Base-by-base conservation (phyloP, 2,797 vertebrate species). In the Scleropages formosus region DNA sequence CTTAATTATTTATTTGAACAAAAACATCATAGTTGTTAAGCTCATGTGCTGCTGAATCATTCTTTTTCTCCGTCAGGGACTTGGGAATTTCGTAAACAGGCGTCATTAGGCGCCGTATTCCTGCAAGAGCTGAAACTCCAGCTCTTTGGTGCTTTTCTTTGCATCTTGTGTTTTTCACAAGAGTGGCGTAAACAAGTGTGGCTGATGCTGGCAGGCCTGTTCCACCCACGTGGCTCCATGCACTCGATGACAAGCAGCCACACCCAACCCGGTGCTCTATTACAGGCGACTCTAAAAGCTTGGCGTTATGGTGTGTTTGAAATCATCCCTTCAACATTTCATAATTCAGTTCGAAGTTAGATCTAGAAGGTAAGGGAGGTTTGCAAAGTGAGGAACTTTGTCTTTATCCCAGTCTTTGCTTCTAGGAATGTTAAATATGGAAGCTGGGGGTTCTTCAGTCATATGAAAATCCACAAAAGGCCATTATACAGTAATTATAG, bases 1-100 rank as follows among this genome's bases (percentile, higher is more conserved):
- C 68, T 73, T 22, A 46, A 51, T 27, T n/a, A 74, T 39, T 71
- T 39, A 73, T 39, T 16, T 74, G 39, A 65, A 13, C 7, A 8
- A 22, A 56, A 9, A 4, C 11, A 39, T 2, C 26, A 46, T 26
- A 60, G 13, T 22, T 59, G 49, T 49, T 60, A n/a, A 24, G 67
- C 39, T 51, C 1, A 8, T 53, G 18, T 8, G 15, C 4, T 15
- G 46, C 31, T 71, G 31, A 39, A 39, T 39, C 31, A 39, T 39
- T 39, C 31, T 39, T 39, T 31, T 39, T 39, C n/a, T n/a, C n/a
- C 31, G 39, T 31, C 31, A 75, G 51, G 4, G 56, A 46, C 18
- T 53, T 75, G 12, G 53, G 47, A 44, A 76, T 26, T 27, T 65
- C 27, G 11, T 26, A 63, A 27, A 11, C 15, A 65, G 39, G 31